These are phyloP conservation scores for Callyntrura guangdongensis DNA, from an alignment of 2,888 invertebrate genomes.

Conservation along the genomic window DNA sequence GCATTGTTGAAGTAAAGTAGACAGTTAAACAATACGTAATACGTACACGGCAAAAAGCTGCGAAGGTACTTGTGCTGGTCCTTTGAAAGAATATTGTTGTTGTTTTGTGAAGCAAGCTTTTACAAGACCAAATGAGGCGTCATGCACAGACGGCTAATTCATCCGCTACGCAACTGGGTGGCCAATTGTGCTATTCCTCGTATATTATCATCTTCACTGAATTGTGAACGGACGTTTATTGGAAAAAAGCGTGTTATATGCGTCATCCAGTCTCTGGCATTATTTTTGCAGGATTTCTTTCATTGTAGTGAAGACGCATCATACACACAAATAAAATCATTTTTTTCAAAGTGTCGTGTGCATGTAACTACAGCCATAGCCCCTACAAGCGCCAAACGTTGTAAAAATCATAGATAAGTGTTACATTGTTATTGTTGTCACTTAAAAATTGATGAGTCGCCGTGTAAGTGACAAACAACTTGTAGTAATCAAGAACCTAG, in stretches of 20 bases:
- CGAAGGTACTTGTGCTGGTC: constrained; percentile 36
- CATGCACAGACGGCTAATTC: constrained; percentile 84
- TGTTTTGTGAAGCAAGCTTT: constrained; percentile 68
- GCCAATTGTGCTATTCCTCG: constrained; percentile 80
- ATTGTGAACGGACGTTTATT: constrained; percentile 22
- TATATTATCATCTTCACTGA: neutral
- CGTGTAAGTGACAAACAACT: too few relatives aligned
- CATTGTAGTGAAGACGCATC: neutral
- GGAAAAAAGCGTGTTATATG: neutral
- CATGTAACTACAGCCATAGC: too few relatives aligned
- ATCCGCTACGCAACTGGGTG: constrained; percentile 84
- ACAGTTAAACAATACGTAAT: neutral
- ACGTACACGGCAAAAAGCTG: constrained; percentile 39
- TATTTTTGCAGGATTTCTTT: constrained; percentile 13
- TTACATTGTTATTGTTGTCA: neutral
- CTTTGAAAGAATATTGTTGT: constrained; percentile 29
- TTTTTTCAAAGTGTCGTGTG: too few relatives aligned
- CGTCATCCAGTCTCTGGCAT: neutral
- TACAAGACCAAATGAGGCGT: constrained; percentile 81
- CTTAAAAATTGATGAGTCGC: neutral
- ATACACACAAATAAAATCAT: too few relatives aligned
- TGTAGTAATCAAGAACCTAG: too few relatives aligned
- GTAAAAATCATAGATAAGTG: neutral
- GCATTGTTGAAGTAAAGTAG: constrained; percentile 30
- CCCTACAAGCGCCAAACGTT: neutral